Base-by-base conservation (phyloP, 2,113 vertebrate genomes). In the Ivindomyrus marchei region DNA sequence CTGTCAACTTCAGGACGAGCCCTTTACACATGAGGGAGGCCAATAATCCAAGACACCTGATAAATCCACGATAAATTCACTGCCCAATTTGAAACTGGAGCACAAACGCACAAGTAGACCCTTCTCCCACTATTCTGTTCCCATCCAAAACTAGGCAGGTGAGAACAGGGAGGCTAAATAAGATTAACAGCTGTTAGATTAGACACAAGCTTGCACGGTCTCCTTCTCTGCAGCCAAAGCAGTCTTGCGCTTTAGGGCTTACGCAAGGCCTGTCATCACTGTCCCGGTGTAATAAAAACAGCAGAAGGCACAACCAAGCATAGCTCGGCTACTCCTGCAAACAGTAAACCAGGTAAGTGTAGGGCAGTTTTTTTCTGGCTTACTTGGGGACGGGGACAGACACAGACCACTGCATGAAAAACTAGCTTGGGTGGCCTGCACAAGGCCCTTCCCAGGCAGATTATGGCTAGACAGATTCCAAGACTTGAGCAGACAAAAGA, bases 81-180 rank as follows among this genome's bases (percentile, higher is more conserved):
- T 10, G 62, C n/a, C 85, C 50, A 87, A 42, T 80, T 80, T 39
- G 31, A 87, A 87, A 15, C 27, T 53, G n/a, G 17, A 39, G 49
- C 21, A 24, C 13, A 87, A 87, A 53, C 9, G 6, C 27, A 87
- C 31, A 56, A 15, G 31, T 56, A 31, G 7, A 36, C 47, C 50
- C n/a, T 53, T 87, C 27, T 53, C 50, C 5, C 36, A 42, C 49
- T 87, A 53, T 56, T 31, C 27, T 50, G n/a, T 2, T 42, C 50
- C 24, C 27, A 52, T 53, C 15, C 27, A 87, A 53, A 56, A 87
- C 53, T 15, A 87, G 50, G 36, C n/a, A 87, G 85, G 49, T 87
- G 19, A 90, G 66, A 90, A 90, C 11, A 87, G 84, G 56, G 46
- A 88, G 87, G 90, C 91, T 93, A 93, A 90, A 80, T 90, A 47